Evolutionary conservation across 2,888 invertebrate species (phyloP), one percentile per base, ranked within the genome.

Genomic region (Norana najaformis): DNA sequence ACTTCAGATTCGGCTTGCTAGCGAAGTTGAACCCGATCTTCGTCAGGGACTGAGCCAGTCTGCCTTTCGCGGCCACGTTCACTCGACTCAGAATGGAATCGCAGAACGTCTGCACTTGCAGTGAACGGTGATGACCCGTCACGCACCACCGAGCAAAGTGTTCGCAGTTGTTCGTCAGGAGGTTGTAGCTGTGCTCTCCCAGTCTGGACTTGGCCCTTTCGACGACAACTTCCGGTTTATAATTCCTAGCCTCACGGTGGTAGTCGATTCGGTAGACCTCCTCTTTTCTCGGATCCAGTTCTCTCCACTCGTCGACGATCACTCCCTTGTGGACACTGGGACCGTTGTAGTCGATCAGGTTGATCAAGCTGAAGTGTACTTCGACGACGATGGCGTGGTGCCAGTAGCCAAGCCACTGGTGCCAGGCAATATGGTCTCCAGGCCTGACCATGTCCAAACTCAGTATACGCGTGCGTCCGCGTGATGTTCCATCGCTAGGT

Each of bases 121-220:
- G 20, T 14, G 88, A 83, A 23, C 83, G 38, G n/a, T 89, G 39
- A 36, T 89, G 36, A n/a, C 90, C 90, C 30, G 90, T 90, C 38
- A 88, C 88, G 35, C 90, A 90, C 90, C 38, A 53, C 6, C 90
- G 90, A 36, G 41, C 89, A 83, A 89, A 89, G 34, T 89, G 89
- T 38, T 89, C 89, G 39, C 89, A 89, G 89, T 90, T 90, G 89
- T 90, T 90, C n/a, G 35, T 83, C n/a, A 90, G 30, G 0, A 90
- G 14, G 36, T 89, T 90, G 69, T 90, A 90, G 47, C 37, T 37
- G 38, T 37, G 69, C 83, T 90, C 89, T 14, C 53, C 83, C 2
- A 90, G 39, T 35, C 89, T 34, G 5, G 69, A n/a, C n/a, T 39
- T 47, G 23, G 83, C 90, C 11, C 69, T 47, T 41, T 20, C 47